Conservation (phyloP, 2,888 invertebrate genomes). For the Cantharis flavilabris region DNA sequence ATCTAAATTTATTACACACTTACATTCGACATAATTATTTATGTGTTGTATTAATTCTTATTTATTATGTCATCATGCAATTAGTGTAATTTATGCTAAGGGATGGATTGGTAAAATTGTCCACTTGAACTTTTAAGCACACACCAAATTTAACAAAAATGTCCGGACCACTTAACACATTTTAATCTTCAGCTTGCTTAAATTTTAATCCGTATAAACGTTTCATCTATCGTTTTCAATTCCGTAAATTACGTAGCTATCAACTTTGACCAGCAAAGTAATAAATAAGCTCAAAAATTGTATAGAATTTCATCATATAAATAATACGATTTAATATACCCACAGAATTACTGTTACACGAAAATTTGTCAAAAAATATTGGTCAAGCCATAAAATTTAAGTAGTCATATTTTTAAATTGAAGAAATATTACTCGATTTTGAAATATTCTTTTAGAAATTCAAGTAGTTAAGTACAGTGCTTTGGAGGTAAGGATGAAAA, state of each 20-base stretch:
- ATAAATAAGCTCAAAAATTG: neutral
- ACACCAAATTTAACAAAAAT: neutral
- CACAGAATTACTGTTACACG: neutral
- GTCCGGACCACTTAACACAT: neutral
- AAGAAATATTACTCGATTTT: neutral
- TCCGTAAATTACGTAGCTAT: neutral
- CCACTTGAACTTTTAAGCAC: neutral
- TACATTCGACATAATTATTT: constrained; percentile 23
- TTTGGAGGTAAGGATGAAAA: neutral
- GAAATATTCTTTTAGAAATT: neutral
- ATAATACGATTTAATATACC: neutral
- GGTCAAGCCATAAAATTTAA: neutral
- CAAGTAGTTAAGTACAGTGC: neutral
- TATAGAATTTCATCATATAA: neutral
- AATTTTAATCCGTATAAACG: neutral
- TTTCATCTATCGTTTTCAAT: neutral
- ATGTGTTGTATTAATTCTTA: constrained; percentile 6
- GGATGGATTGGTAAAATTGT: neutral
- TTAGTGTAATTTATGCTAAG: neutral
- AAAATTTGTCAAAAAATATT: neutral
- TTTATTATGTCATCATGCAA: neutral
- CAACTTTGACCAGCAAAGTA: neutral
- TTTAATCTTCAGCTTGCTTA: neutral
- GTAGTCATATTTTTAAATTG: neutral
- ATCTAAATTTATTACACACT: constrained; percentile 25